phyloP scores from a whole-genome alignment of 2,888 invertebrate genomes.

The Bhutanitis thaidina region DNA sequence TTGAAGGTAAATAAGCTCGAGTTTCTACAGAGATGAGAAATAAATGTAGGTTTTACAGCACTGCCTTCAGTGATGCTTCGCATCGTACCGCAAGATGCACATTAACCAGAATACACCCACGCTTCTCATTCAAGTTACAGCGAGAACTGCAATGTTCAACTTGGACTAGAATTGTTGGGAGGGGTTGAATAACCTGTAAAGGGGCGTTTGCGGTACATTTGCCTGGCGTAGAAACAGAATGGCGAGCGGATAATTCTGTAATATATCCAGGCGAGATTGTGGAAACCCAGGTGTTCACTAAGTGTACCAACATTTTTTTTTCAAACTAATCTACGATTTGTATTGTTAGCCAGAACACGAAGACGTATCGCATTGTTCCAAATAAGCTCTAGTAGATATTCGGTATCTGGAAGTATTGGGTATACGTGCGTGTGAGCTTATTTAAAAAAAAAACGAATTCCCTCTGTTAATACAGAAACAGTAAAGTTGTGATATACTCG shows the following conservation, averaged over 20 bases:
- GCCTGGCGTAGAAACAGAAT: conserved; percentile 56
- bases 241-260: conserved; percentile 43
- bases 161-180: conserved; percentile 39
- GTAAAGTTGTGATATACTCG: too few species aligned
- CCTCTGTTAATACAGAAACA: too few species aligned
- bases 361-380: too few species aligned
- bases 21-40: neutral
- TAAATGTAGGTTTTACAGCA: conserved; percentile 21
- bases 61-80: conserved; percentile 23
- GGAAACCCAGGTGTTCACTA: too few species aligned
- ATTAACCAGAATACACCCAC: conserved; percentile 50
- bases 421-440: too few species aligned
- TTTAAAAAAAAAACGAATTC: too few species aligned
- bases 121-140: conserved; percentile 53
- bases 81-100: conserved; percentile 24
- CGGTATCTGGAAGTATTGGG: too few species aligned
- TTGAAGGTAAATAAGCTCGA: too few species aligned
- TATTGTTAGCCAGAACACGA: too few species aligned
- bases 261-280: conserved; percentile 34
- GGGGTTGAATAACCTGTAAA: conserved; percentile 58
- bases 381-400: too few species aligned
- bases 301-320: too few species aligned
- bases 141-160: conserved; percentile 52
- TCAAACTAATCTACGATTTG: too few species aligned
- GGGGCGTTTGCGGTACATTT: conserved; percentile 49